Evolutionary conservation across 2,797 vertebrate genomes (phyloP).

Genomic region (Enteromius paludinosus): DNA sequence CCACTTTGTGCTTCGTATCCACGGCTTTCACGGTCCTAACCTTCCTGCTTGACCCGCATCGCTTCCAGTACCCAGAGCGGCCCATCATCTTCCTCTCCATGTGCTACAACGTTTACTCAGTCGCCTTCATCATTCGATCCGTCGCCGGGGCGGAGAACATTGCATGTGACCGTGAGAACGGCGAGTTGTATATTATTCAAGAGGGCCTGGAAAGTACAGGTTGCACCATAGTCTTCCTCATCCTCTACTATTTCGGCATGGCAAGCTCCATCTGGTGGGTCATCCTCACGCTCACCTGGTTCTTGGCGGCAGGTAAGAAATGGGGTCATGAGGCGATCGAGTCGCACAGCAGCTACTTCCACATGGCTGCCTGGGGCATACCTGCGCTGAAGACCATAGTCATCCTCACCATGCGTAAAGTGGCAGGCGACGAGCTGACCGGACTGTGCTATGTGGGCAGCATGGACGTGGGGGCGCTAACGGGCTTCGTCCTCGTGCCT

Average conservation of each 20-base stretch:
- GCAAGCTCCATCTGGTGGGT: slow-evolving; percentile 99
- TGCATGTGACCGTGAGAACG: slow-evolving; percentile 92
- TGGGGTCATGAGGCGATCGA: slow-evolving; percentile 99
- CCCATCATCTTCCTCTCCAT: slow-evolving; percentile 99
- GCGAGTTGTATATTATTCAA: slow-evolving; percentile 93
- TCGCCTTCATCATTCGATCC: slow-evolving; percentile 95
- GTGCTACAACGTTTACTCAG: slow-evolving; percentile 97
- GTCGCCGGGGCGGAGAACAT: slow-evolving; percentile 94
- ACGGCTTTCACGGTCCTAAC: slow-evolving; percentile 97
- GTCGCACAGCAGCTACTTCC: slow-evolving; percentile 97
- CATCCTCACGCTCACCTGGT: slow-evolving; percentile 96
- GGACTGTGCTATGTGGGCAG: slow-evolving; percentile 96
- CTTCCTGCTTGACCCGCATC: slow-evolving; percentile 94
- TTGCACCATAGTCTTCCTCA: slow-evolving; percentile 96
- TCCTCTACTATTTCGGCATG: slow-evolving; percentile 99
- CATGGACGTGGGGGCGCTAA: slow-evolving; percentile 88
- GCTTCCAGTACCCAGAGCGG: slow-evolving; percentile 97
- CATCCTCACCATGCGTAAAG: slow-evolving; percentile 95
- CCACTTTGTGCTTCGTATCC: slow-evolving; percentile 93
- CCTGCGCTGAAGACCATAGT: slow-evolving; percentile 95
- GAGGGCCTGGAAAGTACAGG: slow-evolving; percentile 95
- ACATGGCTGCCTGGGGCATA: slow-evolving; percentile 96
- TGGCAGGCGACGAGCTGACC: slow-evolving; percentile 94
- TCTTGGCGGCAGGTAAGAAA: slow-evolving; percentile 95
- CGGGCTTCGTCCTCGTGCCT: slow-evolving; percentile 92